phyloP scores from a whole-genome alignment of 2,113 vertebrate species.

The Microtus pennsylvanicus region DNA sequence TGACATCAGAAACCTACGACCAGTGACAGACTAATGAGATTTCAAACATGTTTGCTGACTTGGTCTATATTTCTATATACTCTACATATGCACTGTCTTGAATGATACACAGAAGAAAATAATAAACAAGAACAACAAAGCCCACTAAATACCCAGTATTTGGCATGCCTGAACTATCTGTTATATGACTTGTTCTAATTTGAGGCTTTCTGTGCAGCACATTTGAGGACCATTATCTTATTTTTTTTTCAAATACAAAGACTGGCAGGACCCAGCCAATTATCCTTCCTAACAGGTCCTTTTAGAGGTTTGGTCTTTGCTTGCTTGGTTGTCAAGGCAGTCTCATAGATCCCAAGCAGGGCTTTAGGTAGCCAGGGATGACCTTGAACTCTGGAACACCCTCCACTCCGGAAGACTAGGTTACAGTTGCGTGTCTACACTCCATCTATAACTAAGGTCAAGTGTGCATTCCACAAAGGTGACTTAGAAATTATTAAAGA shows the following conservation, averaged over 20 bases:
- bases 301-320: not conserved
- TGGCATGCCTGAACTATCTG: not conserved
- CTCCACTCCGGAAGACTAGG: not conserved
- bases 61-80: not conserved
- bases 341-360: not conserved
- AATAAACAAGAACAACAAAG: not conserved
- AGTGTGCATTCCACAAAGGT: not conserved
- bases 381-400: not conserved
- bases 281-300: constrained; percentile 28
- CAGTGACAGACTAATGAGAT: constrained; percentile 42
- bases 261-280: not conserved
- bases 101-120: not conserved
- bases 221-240: not conserved
- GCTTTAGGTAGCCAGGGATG: not conserved
- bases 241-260: constrained; percentile 50
- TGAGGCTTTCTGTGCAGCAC: constrained; percentile 20
- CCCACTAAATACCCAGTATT: not conserved
- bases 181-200: not conserved
- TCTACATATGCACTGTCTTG: not conserved
- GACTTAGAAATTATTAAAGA: constrained; percentile 38
- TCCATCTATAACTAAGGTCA: constrained; percentile 26
- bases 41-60: constrained; percentile 36
- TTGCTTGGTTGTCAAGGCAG: not conserved
- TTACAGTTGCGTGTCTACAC: not conserved
- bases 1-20: constrained; percentile 15